Conservation (phyloP, 1,140 invertebrate species). For the Ceratitis capitata region DNA sequence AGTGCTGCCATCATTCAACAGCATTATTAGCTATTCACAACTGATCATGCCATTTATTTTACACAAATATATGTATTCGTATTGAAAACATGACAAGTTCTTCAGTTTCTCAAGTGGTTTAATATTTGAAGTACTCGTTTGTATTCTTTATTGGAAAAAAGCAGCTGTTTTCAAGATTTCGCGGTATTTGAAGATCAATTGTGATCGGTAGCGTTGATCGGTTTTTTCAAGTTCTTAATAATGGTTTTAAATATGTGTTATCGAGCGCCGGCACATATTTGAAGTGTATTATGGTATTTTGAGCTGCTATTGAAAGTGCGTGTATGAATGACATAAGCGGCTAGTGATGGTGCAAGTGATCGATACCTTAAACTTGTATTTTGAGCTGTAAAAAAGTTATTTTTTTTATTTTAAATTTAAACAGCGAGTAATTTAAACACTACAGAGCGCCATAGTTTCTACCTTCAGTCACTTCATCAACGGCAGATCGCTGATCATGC, state of each 20-base stretch:
- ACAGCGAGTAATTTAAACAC: no score
- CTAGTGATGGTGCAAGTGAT: neutral
- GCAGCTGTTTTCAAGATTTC: neutral
- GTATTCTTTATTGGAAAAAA: neutral
- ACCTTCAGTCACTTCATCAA: neutral
- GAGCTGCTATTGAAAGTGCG: no score
- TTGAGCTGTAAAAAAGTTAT: neutral
- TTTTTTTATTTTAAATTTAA: neutral
- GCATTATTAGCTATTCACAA: constrained; percentile 28
- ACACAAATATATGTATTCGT: neutral
- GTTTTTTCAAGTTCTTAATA: neutral
- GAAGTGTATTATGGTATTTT: no score
- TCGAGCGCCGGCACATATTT: no score
- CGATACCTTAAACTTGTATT: neutral
- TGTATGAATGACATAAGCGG: no score
- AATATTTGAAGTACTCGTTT: no score
- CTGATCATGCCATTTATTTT: constrained; percentile 27
- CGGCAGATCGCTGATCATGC: neutral
- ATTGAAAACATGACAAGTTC: neutral
- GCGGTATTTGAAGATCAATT: neutral
- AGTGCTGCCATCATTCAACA: constrained; percentile 6
- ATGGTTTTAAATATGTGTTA: neutral
- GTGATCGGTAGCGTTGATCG: neutral
- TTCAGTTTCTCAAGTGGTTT: constrained; percentile 13
- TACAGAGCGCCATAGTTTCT: no score